Conservation (phyloP, 92 coral and sea anemone species). For the Parazoanthus atlanticus region DNA sequence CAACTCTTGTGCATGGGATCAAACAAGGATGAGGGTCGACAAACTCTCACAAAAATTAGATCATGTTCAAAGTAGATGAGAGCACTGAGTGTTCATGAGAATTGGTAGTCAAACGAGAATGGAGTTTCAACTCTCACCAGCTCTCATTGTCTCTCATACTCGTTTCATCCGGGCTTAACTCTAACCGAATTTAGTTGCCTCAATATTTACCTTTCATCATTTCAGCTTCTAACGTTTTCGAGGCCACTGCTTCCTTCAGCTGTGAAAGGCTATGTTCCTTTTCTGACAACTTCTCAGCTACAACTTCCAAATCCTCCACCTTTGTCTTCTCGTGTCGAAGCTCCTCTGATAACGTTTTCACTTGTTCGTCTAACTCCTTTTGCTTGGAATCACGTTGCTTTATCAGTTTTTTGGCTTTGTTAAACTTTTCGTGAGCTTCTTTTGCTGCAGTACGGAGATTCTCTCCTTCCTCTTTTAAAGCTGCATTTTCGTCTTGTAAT, state of each 20-base stretch:
- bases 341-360: constrained; percentile 33
- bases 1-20: too few relatives aligned
- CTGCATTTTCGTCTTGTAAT: constrained; percentile 46
- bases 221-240: constrained; percentile 35
- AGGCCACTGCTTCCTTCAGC: constrained; percentile 48
- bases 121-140: too few relatives aligned
- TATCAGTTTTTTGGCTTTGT: constrained; percentile 27
- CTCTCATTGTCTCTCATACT: neutral
- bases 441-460: constrained; percentile 27
- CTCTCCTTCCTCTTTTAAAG: constrained; percentile 1
- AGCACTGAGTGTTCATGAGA: too few relatives aligned
- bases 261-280: constrained; percentile 19
- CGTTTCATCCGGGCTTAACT: neutral
- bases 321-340: constrained; percentile 12
- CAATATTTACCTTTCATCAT: constrained; percentile 10
- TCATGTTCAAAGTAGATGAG: too few relatives aligned
- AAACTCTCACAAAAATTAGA: too few relatives aligned
- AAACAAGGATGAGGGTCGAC: too few relatives aligned
- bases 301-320: constrained; percentile 33
- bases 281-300: constrained; percentile 24
- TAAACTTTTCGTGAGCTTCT: constrained; percentile 23
- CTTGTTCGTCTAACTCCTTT: neutral
- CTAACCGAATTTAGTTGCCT: neutral
- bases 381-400: constrained; percentile 34
- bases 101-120: neutral